Base-by-base conservation (phyloP, 2,888 invertebrate species). In the Caenorhabditis doughertyi region DNA sequence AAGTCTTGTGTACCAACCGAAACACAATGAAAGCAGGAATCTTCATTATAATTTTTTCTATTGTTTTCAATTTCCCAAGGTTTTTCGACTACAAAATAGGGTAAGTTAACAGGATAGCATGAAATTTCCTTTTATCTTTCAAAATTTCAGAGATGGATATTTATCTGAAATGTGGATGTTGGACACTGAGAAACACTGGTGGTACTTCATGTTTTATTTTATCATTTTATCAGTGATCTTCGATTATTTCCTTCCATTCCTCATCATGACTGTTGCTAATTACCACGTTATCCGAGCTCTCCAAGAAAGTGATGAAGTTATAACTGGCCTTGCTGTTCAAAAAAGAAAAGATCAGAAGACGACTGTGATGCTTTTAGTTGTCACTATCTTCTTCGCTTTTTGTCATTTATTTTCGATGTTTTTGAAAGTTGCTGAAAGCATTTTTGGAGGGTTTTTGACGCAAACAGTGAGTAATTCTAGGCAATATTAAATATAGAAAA, bases 91-190 rank as follows among this genome's bases (percentile, higher is more conserved):
- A 83, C 27, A 79, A 73, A 64, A 71, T 77, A 27, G 77, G 65
- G 81, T 77, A 21, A 72, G 81, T 47, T 27, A 11, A 16, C 18
- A 1, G 8, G 25, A 32, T 55, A 23, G 2, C 5, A 56, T 39
- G 13, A 9, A 9, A 51, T 44, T 44, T 27, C 42, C 25, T 27
- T 23, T 23, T 0, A 9, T 11, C 27, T n/a, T 32, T 39, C 21
- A 39, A 39, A 11, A 42, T 77, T 81, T 23, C 67, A 77, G 81
- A 18, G 77, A 72, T 42, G 72, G 71, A n/a, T 82, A 72, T 32
- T 39, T 67, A 21, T 82, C 64, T n/a, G 72, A 82, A 62, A 72
- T 82, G 72, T 82, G 82, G 82, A 82, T 82, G 82, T 42, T 82
- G 47, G 77, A 77, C 42, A 72, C 82, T 16, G 77, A 82, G 13